Evolutionary conservation across 1,140 invertebrate genomes (phyloP), one percentile per base, ranked within the genome.

Genomic region (Platyura marginata): DNA sequence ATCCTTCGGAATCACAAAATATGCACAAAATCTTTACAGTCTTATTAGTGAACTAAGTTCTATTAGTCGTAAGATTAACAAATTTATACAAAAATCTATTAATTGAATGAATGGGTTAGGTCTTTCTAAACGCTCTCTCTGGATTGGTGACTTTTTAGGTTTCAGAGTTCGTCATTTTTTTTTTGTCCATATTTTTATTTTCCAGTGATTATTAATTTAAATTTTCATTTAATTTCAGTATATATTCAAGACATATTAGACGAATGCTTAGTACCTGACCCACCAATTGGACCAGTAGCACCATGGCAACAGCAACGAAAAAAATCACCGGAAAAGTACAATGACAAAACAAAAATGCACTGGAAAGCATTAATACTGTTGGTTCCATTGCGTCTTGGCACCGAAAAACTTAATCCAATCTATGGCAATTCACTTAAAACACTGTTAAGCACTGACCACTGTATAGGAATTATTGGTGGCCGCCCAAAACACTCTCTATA

Each of bases 381-480:
- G 15, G 77, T 94, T 46, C 86, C 89, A 41, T 69, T 91, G 6
- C 72, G 88, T 48, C 67, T 94, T 44, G 89, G 89, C 10, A 74
- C 77, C 11, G 85, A 90, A 44, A 78, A 79, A 53, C 64, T 91
- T 33, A 92, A 93, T 64, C 71, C 75, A 1, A 75, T 82, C 39
- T 92, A 92, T 62, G 73, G 76, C 16, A 74, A 81, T 4, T 89
- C 83, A 57, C 63, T 94, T 3, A 82, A 84, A 43, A 72, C 76
- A 25, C 56, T 92, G 4, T 68, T 94, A 6, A 80, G 77, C 41
- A 65, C 86, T 46, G 77, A 87, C 44, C 70, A 74, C 49, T 91
- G 85, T 51, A 77, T 93, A 49, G 90, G 90, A 19, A 80, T 94
- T 33, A 91, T 93, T 53, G 90, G 90, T 3, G 89, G 90, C 6